phyloP scores from a whole-genome alignment of 2,113 vertebrate species.

The Copsychus sechellarum region DNA sequence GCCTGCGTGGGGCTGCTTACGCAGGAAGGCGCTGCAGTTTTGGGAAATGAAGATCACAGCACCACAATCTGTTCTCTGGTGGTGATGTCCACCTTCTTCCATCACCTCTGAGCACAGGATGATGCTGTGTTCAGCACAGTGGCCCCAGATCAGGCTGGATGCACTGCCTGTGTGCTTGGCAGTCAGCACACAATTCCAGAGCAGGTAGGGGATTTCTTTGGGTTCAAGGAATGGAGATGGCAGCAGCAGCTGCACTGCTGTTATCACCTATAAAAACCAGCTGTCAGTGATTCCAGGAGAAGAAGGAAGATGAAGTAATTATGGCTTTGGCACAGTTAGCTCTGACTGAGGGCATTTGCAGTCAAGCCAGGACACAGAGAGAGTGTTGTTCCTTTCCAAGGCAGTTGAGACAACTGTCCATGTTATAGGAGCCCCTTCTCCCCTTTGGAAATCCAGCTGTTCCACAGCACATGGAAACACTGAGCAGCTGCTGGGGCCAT shows the following conservation, averaged over 20 bases:
- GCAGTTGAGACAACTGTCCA: neutral
- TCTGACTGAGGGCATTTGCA: slow-evolving; percentile 2
- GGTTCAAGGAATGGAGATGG: neutral
- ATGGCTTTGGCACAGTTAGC: slow-evolving; percentile 26
- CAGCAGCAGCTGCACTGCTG: neutral
- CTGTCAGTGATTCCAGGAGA: neutral
- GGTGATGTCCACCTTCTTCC: neutral
- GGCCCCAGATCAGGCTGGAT: neutral
- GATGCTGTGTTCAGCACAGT: neutral
- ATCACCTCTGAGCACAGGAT: neutral
- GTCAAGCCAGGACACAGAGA: neutral
- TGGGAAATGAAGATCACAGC: neutral
- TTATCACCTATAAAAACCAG: neutral
- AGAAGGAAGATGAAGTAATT: neutral
- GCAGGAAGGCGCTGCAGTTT: neutral
- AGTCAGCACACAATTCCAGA: neutral
- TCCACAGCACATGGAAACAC: neutral
- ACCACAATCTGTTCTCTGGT: neutral
- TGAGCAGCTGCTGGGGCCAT: neutral
- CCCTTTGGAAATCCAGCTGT: neutral
- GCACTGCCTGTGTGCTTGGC: neutral
- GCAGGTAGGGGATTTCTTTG: neutral
- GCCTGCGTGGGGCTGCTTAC: neutral
- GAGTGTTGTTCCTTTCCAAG: neutral
- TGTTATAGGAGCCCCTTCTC: neutral